These are phyloP conservation scores for Drosophila macrospina DNA, from an alignment of 2,888 invertebrate species.

Conservation along the genomic window DNA sequence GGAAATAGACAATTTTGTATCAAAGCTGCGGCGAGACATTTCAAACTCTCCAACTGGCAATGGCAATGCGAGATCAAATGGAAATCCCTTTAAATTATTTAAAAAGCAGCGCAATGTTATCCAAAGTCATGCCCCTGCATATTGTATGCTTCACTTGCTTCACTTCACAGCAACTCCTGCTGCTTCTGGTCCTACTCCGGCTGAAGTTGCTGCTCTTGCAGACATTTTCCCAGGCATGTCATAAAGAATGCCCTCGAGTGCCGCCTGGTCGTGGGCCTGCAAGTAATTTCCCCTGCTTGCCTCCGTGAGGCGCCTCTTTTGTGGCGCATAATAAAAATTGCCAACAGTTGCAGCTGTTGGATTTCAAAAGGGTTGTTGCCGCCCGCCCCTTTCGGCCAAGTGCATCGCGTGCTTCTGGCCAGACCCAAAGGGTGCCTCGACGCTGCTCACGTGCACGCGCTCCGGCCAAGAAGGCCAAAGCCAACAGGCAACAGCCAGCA, in stretches of 20 bases:
- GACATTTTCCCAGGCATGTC: constrained; percentile 70
- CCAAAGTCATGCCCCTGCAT: constrained; percentile 37
- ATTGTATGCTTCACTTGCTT: constrained; percentile 31
- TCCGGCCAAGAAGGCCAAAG: constrained; percentile 57
- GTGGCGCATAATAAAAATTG: constrained; percentile 55
- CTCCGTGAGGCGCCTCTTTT: background rate
- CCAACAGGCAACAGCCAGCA: constrained; percentile 34
- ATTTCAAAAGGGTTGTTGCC: constrained; percentile 30
- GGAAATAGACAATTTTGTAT: constrained; percentile 74
- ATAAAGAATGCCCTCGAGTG: constrained; percentile 79
- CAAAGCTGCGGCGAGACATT: constrained; percentile 52
- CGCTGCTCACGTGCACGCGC: constrained; percentile 48
- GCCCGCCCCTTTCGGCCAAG: constrained; percentile 67
- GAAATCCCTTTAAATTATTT: constrained; percentile 65
- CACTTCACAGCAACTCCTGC: background rate
- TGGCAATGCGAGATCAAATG: constrained; percentile 24
- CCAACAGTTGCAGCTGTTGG: constrained; percentile 70
- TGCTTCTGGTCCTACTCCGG: background rate
- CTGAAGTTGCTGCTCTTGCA: constrained; percentile 28
- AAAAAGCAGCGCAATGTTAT: constrained; percentile 46
- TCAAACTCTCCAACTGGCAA: constrained; percentile 12
- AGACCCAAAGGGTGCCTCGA: constrained; percentile 44
- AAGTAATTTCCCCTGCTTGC: constrained; percentile 61
- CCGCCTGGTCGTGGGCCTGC: constrained; percentile 70
- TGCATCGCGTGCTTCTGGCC: constrained; percentile 75